phyloP scores from a whole-genome alignment of 2,888 invertebrate species.

The Biston stratarius region DNA sequence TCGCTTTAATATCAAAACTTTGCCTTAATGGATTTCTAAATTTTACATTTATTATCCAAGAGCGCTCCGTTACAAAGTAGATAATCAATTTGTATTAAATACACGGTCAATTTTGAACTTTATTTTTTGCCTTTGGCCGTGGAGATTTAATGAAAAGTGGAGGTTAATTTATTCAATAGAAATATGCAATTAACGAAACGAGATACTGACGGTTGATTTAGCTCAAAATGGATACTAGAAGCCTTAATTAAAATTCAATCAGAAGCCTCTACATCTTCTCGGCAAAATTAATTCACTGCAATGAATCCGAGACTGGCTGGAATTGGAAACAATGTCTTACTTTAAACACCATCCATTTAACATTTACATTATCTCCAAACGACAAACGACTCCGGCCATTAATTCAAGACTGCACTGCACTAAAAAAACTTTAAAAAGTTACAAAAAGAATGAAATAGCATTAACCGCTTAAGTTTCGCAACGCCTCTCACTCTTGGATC shows the following conservation, averaged over 20 bases:
- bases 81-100: constrained; percentile 50
- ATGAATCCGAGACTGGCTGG: constrained; percentile 46
- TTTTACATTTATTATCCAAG: constrained; percentile 74
- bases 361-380: constrained; percentile 62
- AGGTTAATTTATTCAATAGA: constrained; percentile 26
- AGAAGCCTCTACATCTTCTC: constrained; percentile 37
- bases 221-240: constrained; percentile 18
- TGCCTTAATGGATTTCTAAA: constrained; percentile 79
- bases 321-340: constrained; percentile 61
- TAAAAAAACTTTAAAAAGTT: constrained; percentile 56
- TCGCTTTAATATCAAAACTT: constrained; percentile 80
- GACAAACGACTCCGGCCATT: constrained; percentile 64
- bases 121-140: constrained; percentile 12
- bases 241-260: constrained; percentile 38
- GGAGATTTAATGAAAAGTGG: constrained; percentile 31
- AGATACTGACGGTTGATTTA: constrained; percentile 5
- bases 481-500: constrained; percentile 77
- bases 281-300: constrained; percentile 50
- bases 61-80: constrained; percentile 46
- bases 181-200: constrained; percentile 13
- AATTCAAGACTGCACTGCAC: constrained; percentile 62
- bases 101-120: constrained; percentile 38
- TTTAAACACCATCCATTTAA: constrained; percentile 62
- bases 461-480: constrained; percentile 67
- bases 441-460: constrained; percentile 68